These are phyloP conservation scores for Struthio camelus DNA, from an alignment of 2,113 vertebrate species.

Conservation along the genomic window DNA sequence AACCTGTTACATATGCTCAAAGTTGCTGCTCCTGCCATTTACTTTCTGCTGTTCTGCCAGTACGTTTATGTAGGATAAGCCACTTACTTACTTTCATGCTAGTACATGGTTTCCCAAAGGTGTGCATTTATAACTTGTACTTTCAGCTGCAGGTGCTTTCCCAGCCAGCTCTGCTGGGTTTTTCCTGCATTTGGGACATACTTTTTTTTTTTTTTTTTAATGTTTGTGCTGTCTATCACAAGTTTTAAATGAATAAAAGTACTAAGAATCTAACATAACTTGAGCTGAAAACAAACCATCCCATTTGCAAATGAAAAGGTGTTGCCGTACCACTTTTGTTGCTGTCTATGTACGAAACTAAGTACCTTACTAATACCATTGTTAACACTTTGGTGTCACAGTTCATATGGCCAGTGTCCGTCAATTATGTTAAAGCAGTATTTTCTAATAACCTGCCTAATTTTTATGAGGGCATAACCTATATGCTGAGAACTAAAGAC, in stretches of 20 bases:
- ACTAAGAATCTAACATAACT: not conserved
- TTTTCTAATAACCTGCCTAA: not conserved
- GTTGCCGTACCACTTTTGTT: not conserved
- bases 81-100: not conserved
- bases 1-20: not conserved
- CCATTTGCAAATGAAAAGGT: not conserved
- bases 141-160: not conserved
- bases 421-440: not conserved
- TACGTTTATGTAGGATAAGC: not conserved
- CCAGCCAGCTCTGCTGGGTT: not conserved
- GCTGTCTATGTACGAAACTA: not conserved
- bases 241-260: not conserved
- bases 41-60: not conserved
- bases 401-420: not conserved
- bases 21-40: not conserved
- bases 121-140: not conserved
- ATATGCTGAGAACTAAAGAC: not conserved
- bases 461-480: not conserved
- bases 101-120: not conserved
- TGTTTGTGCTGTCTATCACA: not conserved
- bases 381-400: not conserved
- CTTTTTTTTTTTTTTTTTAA: no score
- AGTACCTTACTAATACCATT: not conserved
- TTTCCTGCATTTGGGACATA: not conserved
- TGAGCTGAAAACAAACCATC: not conserved